Evolutionary conservation across 2,113 vertebrate genomes (phyloP).

Genomic region (Ammodytes marinus): DNA sequence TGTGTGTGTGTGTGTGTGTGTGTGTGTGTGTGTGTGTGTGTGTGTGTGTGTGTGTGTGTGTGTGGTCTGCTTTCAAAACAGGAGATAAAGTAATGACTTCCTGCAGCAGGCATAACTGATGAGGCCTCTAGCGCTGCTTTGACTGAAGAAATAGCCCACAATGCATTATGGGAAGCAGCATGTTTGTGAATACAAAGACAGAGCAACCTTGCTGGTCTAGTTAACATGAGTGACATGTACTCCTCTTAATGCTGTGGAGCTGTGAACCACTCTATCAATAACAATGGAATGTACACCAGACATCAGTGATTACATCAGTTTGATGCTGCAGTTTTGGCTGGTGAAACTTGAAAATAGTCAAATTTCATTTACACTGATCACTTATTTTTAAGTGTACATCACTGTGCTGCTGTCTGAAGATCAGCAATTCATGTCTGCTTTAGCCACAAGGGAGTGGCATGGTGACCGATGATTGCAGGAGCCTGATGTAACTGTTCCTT

Average conservation of each 20-base stretch:
- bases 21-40: too few relatives aligned
- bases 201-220: neutral
- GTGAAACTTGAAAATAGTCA: too few relatives aligned
- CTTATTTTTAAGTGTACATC: too few relatives aligned
- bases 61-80: slow-evolving; percentile 46
- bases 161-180: slow-evolving; percentile 20
- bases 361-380: too few relatives aligned
- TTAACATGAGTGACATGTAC: slow-evolving; percentile 2
- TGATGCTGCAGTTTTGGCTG: neutral
- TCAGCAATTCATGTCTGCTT: too few relatives aligned
- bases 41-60: neutral
- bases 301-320: neutral
- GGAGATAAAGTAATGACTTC: slow-evolving; percentile 51
- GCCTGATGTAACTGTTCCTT: too few relatives aligned
- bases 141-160: slow-evolving; percentile 31
- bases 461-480: neutral
- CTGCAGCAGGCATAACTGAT: slow-evolving; percentile 43
- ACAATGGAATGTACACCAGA: neutral
- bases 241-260: neutral
- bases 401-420: too few relatives aligned
- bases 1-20: too few relatives aligned
- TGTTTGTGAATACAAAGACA: slow-evolving; percentile 50
- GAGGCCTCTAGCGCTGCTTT: slow-evolving; percentile 20
- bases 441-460: too few relatives aligned
- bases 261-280: slow-evolving; percentile 10